Evolutionary conservation across 1,140 invertebrate species (phyloP).

Genomic region (Chlorops oryzae): DNA sequence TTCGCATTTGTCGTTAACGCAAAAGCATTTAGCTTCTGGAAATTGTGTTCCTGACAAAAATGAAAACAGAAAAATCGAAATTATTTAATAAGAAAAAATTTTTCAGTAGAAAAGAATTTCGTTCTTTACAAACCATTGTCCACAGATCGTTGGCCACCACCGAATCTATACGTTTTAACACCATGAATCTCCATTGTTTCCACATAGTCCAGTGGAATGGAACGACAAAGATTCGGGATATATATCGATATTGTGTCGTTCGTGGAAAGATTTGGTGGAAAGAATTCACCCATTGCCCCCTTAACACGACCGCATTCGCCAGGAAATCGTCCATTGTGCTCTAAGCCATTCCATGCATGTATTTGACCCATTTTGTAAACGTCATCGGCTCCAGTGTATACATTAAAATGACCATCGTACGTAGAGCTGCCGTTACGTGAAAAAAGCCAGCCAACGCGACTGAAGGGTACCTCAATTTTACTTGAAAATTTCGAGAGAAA

Average conservation of each 20-base stretch:
- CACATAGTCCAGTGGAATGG: constrained; percentile 54
- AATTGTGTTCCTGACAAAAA: constrained; percentile 50
- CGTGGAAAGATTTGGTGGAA: constrained; percentile 58
- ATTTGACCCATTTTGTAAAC: constrained; percentile 61
- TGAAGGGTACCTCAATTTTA: constrained; percentile 52
- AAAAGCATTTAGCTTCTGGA: constrained; percentile 62
- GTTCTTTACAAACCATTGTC: constrained; percentile 59
- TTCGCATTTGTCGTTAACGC: constrained; percentile 58
- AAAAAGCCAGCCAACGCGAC: constrained; percentile 66
- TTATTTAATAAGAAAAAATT: background rate
- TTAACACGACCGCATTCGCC: constrained; percentile 53
- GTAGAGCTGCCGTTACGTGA: constrained; percentile 66
- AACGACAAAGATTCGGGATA: constrained; percentile 64
- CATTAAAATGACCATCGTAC: constrained; percentile 66
- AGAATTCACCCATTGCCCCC: constrained; percentile 73
- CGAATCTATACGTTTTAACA: constrained; percentile 55
- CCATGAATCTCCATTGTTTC: constrained; percentile 52
- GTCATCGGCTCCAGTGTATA: constrained; percentile 60
- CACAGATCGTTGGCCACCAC: constrained; percentile 51
- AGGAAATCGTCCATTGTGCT: constrained; percentile 54
- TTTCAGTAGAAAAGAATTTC: constrained; percentile 21
- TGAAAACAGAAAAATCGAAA: constrained; percentile 5
- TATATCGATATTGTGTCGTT: constrained; percentile 58
- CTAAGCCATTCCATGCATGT: constrained; percentile 61
- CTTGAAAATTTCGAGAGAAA: constrained; percentile 45